Conservation (phyloP, 2,113 vertebrate species). For the Triplophysa tibetana region DNA sequence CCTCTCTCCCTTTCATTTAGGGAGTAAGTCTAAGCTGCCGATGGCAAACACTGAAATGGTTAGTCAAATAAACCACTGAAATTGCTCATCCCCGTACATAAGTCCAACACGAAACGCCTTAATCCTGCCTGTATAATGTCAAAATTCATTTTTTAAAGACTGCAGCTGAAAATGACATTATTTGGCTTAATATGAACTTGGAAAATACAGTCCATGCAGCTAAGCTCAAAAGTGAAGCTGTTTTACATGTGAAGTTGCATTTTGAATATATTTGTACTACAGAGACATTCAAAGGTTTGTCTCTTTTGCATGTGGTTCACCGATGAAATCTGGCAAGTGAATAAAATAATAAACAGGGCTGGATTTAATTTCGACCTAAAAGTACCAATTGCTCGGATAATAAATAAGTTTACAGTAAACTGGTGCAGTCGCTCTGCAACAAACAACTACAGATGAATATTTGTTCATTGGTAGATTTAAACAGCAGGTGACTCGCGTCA, state of each 20-base stretch:
- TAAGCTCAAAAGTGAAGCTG: too few species aligned
- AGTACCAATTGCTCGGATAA: neutral
- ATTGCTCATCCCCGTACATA: neutral
- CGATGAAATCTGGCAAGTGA: too few species aligned
- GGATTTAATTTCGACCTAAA: neutral
- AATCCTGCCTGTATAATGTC: neutral
- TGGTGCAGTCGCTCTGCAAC: slow-evolving; percentile 56
- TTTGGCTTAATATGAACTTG: neutral
- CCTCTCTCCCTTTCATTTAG: neutral
- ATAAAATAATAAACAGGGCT: neutral
- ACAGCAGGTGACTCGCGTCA: slow-evolving; percentile 54
- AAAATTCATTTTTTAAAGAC: neutral
- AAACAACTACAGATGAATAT: slow-evolving; percentile 56
- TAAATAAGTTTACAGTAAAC: slow-evolving; percentile 1
- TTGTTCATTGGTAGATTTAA: slow-evolving; percentile 53
- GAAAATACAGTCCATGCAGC: too few species aligned
- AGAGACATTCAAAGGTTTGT: too few species aligned
- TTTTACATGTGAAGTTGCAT: neutral
- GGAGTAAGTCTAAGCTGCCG: slow-evolving; percentile 54
- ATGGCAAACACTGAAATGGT: slow-evolving; percentile 54
- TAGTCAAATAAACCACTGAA: slow-evolving; percentile 31
- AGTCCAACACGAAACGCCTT: neutral
- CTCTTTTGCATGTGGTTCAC: too few species aligned
- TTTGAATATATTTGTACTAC: neutral
- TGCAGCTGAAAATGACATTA: neutral